Conservation (phyloP, 2,113 vertebrate species). For the Pavo muticus region DNA sequence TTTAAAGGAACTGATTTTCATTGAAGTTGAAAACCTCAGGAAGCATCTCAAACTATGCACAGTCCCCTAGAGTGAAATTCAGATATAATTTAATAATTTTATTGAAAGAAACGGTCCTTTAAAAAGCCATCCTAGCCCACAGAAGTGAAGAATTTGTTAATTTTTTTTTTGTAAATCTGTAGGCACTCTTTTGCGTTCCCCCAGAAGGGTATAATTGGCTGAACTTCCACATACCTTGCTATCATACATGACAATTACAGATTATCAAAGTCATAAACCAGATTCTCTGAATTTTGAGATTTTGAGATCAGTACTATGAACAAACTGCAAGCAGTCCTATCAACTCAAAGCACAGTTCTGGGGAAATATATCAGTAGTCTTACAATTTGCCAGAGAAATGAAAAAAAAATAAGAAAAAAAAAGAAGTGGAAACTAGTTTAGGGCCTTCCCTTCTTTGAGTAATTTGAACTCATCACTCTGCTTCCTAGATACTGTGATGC, state of each 20-base stretch:
- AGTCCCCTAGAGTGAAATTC: background rate
- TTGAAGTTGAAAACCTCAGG: background rate
- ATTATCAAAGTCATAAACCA: background rate
- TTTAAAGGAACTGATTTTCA: background rate
- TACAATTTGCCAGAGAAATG: background rate
- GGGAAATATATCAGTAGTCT: background rate
- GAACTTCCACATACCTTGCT: background rate
- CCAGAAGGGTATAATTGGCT: background rate
- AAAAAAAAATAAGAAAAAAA: background rate
- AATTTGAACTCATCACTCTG: background rate
- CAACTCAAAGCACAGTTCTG: background rate
- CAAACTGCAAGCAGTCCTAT: background rate
- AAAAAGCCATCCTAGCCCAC: background rate
- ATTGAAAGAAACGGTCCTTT: too few species aligned
- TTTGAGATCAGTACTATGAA: background rate
- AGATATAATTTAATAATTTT: background rate
- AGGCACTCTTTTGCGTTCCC: background rate
- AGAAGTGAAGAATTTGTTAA: too few species aligned
- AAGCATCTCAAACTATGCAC: background rate
- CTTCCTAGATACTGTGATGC: background rate
- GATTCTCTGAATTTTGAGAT: background rate
- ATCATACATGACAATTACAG: background rate
- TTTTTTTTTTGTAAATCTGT: background rate
- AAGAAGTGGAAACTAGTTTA: background rate
- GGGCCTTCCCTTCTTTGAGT: background rate